These are phyloP conservation scores for Leptocoma aspasia DNA, from an alignment of 2,113 vertebrate genomes.

Conservation along the genomic window DNA sequence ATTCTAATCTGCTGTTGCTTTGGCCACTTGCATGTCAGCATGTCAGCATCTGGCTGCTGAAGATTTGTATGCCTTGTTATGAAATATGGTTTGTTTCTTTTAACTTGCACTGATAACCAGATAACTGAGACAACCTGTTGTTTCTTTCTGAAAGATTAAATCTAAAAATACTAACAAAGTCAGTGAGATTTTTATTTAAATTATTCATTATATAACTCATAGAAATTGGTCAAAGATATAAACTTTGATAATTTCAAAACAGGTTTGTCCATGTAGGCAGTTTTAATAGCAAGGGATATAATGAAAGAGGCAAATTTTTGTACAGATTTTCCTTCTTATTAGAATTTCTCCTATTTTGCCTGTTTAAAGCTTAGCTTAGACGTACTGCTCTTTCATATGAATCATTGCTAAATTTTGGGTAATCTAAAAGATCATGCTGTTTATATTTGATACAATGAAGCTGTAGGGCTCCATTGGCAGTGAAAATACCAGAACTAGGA, in stretches of 20 bases:
- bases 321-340: neutral
- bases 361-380: neutral
- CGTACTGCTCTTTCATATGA: neutral
- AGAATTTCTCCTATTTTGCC: neutral
- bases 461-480: neutral
- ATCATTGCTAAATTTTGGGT: neutral
- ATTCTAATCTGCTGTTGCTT: neutral
- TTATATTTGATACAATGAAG: neutral
- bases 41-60: neutral
- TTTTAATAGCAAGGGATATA: neutral
- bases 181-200: neutral
- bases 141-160: neutral
- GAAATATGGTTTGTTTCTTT: neutral
- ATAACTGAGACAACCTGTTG: neutral
- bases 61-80: neutral
- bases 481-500: neutral
- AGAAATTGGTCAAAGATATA: neutral
- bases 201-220: neutral
- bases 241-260: neutral
- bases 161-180: neutral
- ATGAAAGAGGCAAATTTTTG: neutral
- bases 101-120: neutral
- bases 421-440: neutral
- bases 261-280: neutral
- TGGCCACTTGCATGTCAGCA: neutral